Evolutionary conservation across 2,113 vertebrate genomes (phyloP), one percentile per base, ranked within the genome.

Genomic region (Myodes glareolus): DNA sequence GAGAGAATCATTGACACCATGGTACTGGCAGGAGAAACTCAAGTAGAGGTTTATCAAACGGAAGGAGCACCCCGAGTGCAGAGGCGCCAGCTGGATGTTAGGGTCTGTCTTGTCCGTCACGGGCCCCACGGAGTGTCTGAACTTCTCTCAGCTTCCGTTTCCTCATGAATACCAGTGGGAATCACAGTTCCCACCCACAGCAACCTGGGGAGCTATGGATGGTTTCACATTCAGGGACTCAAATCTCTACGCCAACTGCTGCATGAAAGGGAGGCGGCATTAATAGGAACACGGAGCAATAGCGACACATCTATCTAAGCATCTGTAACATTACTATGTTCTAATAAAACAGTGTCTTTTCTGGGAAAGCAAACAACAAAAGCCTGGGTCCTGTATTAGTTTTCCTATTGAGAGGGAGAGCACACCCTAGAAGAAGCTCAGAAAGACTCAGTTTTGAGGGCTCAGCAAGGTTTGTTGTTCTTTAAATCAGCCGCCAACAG

Each of bases 271-370:
- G 61, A 82, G 10, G 39, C 33, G 33, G 14, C 50, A 36, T 68
- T 88, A 50, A 76, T 50, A 76, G n/a, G 17, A n/a, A 91, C 85
- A 88, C 63, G 68, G n/a, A 80, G 39, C 3, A 23, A 21, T 21
- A 80, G 42, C n/a, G 50, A 93, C 72, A 72, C 70, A 82, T 86
- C 76, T 55, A 81, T 21, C 17, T 58, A 45, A 72, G 42, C 42
- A 58, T 50, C 63, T 88, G 19, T 78, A 72, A 42, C 58, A 90
- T 92, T 87, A 31, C 78, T 13, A 21, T 39, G 55, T 68, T 85
- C 21, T 80, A 85, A 89, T 95, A 94, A 88, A 94, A 95, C 13
- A 58, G 5, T 23, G 5, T 36, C 81, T 61, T 93, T 94, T 21
- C 16, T 58, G 58, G 47, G 36, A 5, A 55, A 86, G 65, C 0